phyloP scores from a whole-genome alignment of 2,113 vertebrate species.

The Corythornis vintsioides region DNA sequence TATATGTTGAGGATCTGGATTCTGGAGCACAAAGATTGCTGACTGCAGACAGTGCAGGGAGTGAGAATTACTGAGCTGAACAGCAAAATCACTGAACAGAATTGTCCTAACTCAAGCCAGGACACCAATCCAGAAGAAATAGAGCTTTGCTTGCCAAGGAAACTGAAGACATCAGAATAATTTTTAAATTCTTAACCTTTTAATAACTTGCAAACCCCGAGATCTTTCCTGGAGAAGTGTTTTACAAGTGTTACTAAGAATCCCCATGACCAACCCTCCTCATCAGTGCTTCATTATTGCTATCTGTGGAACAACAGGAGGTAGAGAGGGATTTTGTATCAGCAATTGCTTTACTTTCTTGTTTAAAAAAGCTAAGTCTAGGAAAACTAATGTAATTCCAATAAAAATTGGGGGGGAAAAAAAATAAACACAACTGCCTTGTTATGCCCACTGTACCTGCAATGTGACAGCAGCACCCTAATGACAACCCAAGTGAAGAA shows the following conservation, averaged over 20 bases:
- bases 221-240: neutral
- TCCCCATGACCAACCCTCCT: too few species aligned
- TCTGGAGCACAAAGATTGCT: too few species aligned
- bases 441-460: neutral
- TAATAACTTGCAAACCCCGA: neutral
- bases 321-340: neutral
- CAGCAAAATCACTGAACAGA: too few species aligned
- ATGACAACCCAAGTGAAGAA: neutral
- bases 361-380: neutral
- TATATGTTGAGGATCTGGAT: too few species aligned
- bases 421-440: neutral
- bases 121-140: neutral
- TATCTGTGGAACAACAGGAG: neutral
- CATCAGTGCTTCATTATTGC: neutral
- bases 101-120: too few species aligned
- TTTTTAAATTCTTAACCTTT: neutral
- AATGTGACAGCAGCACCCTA: neutral
- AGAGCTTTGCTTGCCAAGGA: neutral
- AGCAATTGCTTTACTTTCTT: neutral
- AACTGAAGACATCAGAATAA: neutral
- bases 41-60: too few species aligned
- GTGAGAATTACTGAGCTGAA: too few species aligned
- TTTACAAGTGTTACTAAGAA: neutral
- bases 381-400: neutral
- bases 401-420: rapidly evolving